Conservation (phyloP, 2,113 vertebrate species). For the Hippocampus guttulatus region DNA sequence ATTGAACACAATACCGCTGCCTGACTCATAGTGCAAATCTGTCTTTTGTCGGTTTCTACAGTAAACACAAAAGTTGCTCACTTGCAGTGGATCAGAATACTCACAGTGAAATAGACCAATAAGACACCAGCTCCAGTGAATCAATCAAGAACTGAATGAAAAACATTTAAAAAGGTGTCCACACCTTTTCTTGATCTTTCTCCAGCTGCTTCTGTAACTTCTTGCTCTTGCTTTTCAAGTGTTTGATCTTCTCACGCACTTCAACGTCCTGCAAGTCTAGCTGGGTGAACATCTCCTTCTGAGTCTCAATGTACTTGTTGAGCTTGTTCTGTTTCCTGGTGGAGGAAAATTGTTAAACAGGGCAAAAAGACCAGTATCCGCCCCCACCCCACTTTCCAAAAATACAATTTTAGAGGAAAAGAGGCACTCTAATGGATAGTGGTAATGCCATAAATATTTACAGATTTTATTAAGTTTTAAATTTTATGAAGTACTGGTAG, state of each 20-base stretch:
- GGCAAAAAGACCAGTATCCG: not conserved
- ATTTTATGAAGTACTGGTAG: not conserved
- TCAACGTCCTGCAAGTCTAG: conserved; percentile 93
- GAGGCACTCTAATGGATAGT: not conserved
- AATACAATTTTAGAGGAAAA: not conserved
- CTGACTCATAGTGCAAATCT: conserved; percentile 21
- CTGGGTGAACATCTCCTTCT: conserved; percentile 88
- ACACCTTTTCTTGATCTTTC: conserved; percentile 93
- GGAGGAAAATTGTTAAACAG: conserved; percentile 25
- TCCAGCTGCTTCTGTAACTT: conserved; percentile 89
- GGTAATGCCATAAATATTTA: not conserved
- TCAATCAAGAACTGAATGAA: not conserved
- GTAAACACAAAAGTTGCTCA: conserved; percentile 9
- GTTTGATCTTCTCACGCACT: conserved; percentile 90
- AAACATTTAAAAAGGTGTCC: conserved; percentile 26
- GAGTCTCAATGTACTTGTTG: conserved; percentile 81
- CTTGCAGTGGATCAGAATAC: not conserved
- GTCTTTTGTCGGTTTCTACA: conserved; percentile 20
- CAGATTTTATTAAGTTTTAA: not conserved
- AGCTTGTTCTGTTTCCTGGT: conserved; percentile 84
- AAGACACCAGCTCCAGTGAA: conserved; percentile 6
- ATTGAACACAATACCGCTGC: conserved; percentile 12
- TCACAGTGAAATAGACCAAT: not conserved
- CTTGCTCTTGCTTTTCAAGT: conserved; percentile 85
- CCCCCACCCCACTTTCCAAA: no score